Evolutionary conservation across 1,140 invertebrate genomes (phyloP).

Genomic region (Mylabris phalerata): DNA sequence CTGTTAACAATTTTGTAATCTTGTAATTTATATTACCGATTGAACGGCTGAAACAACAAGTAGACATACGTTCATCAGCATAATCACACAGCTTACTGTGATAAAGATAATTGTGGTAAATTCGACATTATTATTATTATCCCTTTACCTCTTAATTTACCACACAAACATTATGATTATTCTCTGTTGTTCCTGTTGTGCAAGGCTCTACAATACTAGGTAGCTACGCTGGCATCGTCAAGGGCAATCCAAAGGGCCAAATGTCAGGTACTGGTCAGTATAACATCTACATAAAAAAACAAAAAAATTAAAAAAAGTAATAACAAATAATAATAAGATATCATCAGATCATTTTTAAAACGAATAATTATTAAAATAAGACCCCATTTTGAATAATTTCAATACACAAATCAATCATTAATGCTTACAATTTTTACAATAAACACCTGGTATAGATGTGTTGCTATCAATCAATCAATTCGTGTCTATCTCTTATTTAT

Average conservation of each 20-base stretch:
- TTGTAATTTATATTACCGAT: no score
- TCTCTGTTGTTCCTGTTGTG: conserved; percentile 39
- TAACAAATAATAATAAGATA: no score
- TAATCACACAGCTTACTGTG: no score
- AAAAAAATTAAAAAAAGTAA: no score
- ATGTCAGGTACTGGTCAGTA: conserved; percentile 56
- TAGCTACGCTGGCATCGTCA: conserved; percentile 57
- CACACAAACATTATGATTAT: conserved; percentile 24
- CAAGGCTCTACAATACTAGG: conserved; percentile 44
- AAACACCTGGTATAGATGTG: neutral
- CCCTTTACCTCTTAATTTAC: conserved; percentile 2
- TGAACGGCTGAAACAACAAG: no score
- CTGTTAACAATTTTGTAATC: no score
- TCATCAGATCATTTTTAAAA: neutral
- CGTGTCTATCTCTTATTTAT: no score
- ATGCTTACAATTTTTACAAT: neutral
- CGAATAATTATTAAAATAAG: neutral
- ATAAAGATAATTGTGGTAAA: neutral
- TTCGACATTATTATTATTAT: neutral
- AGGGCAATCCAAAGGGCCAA: conserved; percentile 48
- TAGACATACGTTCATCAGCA: no score
- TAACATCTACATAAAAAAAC: conserved; percentile 16
- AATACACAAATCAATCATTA: neutral
- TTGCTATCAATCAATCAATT: no score
- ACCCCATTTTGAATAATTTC: neutral